A percentile compares a stretch with the other conserved stretches of the same genome.
These are phyloP conservation scores for Epsilonema sp. DNA, from an alignment of 2,888 invertebrate genomes.

Conservation along the genomic window DNA sequence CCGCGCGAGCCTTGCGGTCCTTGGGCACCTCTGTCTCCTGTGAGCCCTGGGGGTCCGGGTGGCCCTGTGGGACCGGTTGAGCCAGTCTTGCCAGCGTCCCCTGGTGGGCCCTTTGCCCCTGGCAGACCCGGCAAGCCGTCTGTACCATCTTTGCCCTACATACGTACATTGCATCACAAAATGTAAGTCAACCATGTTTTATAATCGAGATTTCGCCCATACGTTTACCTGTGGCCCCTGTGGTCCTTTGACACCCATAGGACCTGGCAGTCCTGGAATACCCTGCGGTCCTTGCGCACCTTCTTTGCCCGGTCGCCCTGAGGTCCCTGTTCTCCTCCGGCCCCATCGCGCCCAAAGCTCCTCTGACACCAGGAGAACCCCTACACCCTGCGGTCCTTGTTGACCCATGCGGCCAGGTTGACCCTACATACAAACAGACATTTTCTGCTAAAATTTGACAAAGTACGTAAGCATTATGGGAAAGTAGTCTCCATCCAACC, in stretches of 20 bases:
- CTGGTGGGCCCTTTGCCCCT: background rate
- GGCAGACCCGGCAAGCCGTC: background rate
- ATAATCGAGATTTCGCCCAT: too few species aligned
- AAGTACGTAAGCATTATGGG: too few species aligned
- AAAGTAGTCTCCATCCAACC: too few species aligned
- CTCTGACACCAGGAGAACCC: background rate
- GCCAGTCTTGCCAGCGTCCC: too few species aligned
- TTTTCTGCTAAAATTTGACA: too few species aligned
- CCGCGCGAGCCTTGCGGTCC: constrained; percentile 4
- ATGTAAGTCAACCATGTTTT: too few species aligned
- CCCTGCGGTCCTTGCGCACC: background rate
- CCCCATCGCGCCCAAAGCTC: background rate
- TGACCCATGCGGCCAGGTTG: background rate
- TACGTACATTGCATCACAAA: too few species aligned
- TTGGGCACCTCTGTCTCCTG: constrained; percentile 1
- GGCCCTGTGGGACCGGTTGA: too few species aligned
- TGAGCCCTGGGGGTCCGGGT: too few species aligned
- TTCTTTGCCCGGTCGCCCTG: constrained; percentile 3
- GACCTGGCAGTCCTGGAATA: background rate
- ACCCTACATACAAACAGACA: too few species aligned
- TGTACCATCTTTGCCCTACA: background rate
- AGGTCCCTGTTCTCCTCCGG: background rate
- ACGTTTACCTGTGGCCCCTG: background rate
- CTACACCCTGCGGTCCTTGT: background rate
- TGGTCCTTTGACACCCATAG: constrained; percentile 4